phyloP scores from a whole-genome alignment of 1,140 invertebrate species.

The Diprion similis region DNA sequence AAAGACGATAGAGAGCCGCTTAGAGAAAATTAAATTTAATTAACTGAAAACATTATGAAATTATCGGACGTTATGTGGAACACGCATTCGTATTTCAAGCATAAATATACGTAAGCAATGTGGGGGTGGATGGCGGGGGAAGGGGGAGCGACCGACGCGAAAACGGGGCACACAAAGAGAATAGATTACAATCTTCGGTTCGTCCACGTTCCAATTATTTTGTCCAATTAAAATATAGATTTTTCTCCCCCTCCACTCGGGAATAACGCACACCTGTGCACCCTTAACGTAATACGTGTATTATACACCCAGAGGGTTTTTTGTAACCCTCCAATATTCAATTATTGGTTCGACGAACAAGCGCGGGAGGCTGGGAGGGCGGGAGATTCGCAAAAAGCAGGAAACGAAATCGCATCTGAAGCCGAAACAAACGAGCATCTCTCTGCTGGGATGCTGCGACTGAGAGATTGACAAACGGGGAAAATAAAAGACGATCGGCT shows the following conservation, averaged over 20 bases:
- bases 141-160: conserved; percentile 25
- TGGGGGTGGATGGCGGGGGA: conserved; percentile 6
- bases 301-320: neutral
- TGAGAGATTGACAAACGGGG: neutral
- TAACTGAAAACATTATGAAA: conserved; percentile 44
- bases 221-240: conserved; percentile 64
- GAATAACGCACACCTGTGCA: conserved; percentile 8
- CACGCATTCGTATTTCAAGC: conserved; percentile 10
- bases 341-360: conserved; percentile 44
- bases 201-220: conserved; percentile 62
- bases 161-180: conserved; percentile 43
- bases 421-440: conserved; percentile 37
- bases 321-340: conserved; percentile 44
- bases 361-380: neutral
- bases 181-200: conserved; percentile 58
- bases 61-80: conserved; percentile 38
- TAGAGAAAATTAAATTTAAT: conserved; percentile 45
- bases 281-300: no score
- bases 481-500: conserved; percentile 7
- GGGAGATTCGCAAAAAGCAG: conserved; percentile 37
- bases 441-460: conserved; percentile 9
- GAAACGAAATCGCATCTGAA: conserved; percentile 39
- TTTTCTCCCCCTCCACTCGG: conserved; percentile 44
- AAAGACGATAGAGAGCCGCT: conserved; percentile 36
- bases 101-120: neutral